These are phyloP conservation scores for Mobula hypostoma DNA, from an alignment of 2,113 vertebrate genomes.

Conservation along the genomic window DNA sequence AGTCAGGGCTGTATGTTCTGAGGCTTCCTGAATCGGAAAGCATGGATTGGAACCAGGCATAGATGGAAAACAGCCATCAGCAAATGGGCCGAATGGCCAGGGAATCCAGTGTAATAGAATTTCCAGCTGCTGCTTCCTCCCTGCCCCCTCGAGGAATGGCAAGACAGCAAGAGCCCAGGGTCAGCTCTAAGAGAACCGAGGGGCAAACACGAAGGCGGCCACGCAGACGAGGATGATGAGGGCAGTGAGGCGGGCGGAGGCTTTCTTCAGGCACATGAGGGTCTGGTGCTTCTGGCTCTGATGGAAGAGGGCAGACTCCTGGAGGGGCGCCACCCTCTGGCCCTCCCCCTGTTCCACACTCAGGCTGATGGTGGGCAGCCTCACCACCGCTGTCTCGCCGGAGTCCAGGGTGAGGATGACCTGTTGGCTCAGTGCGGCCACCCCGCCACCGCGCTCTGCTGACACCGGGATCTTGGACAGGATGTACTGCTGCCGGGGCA, in stretches of 20 bases:
- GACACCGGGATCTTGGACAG: constrained; percentile 50
- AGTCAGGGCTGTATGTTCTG: background rate
- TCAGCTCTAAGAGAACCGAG: background rate
- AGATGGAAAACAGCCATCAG: too few species aligned
- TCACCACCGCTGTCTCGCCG: constrained; percentile 55
- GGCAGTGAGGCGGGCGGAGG: background rate
- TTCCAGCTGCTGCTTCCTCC: background rate
- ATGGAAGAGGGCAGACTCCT: background rate
- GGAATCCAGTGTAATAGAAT: too few species aligned
- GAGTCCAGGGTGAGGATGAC: constrained; percentile 59
- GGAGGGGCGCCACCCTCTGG: background rate
- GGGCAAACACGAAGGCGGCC: background rate
- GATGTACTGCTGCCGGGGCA: constrained; percentile 58
- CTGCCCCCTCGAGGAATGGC: background rate
- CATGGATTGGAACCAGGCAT: too few species aligned
- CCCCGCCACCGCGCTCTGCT: constrained; percentile 43
- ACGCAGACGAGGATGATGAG: background rate
- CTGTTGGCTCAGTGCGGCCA: constrained; percentile 55
- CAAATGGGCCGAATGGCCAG: too few species aligned
- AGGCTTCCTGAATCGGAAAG: too few species aligned
- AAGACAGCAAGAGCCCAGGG: too few species aligned
- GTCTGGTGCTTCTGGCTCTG: background rate
- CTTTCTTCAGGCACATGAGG: background rate
- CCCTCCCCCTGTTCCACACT: constrained; percentile 60
- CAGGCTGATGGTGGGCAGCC: constrained; percentile 65